Conservation (phyloP, 2,888 invertebrate species). For the Hofmannophila pseudospretella region DNA sequence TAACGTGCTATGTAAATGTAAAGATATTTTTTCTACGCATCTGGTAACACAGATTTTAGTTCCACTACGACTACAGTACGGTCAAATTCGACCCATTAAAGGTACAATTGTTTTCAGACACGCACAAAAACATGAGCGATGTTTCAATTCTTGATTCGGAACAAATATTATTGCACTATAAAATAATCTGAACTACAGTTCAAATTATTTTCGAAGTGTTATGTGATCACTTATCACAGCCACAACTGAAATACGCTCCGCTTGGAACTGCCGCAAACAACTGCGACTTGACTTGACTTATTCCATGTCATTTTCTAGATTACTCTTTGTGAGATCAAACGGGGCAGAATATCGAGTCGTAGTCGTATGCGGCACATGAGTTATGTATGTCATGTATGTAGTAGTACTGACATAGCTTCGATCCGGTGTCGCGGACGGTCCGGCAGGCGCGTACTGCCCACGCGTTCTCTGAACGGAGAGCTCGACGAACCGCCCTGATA, state of each 20-base stretch:
- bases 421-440: slow-evolving; percentile 94
- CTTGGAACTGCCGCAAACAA: not conserved
- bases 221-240: no score
- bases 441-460: slow-evolving; percentile 91
- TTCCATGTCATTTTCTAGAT: no score
- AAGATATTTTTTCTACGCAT: slow-evolving; percentile 11
- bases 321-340: no score
- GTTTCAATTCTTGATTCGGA: not conserved
- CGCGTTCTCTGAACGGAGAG: slow-evolving; percentile 92
- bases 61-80: no score
- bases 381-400: slow-evolving; percentile 7
- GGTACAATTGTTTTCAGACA: not conserved
- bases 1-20: slow-evolving; percentile 3
- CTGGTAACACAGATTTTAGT: not conserved
- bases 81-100: no score
- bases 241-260: no score
- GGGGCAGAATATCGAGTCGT: no score
- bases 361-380: not conserved
- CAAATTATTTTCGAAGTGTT: no score
- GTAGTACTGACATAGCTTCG: slow-evolving; percentile 76
- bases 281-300: no score
- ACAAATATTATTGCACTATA: no score
- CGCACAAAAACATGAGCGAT: not conserved
- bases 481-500: slow-evolving; percentile 79
- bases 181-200: no score